phyloP scores from a whole-genome alignment of 2,113 vertebrate species.

The Pterocles gutturalis region DNA sequence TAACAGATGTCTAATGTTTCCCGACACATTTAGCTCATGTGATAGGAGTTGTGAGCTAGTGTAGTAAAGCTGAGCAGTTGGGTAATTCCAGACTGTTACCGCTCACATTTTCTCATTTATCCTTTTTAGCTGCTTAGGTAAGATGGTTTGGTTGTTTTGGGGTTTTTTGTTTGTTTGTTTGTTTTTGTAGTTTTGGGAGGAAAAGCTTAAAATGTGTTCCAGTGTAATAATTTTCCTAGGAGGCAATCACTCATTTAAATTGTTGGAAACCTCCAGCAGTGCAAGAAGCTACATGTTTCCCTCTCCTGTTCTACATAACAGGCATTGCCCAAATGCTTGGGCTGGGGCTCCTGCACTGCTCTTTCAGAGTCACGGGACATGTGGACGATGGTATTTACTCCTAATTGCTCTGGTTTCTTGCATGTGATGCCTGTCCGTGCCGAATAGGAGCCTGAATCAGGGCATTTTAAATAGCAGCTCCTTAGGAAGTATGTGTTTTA shows the following conservation, averaged over 20 bases:
- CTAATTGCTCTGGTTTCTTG: not conserved
- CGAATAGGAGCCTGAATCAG: not conserved
- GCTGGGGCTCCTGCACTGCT: not conserved
- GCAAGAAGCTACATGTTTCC: not conserved
- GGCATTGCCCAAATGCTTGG: not conserved
- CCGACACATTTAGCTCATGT: slow-evolving; percentile 19
- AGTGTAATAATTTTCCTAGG: not conserved
- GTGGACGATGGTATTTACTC: not conserved
- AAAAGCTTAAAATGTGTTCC: not conserved
- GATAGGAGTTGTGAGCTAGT: slow-evolving; percentile 1
- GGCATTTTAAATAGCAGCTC: not conserved
- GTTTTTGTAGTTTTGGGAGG: not conserved
- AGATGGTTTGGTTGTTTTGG: not conserved
- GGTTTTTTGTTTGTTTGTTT: not conserved
- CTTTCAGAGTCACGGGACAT: not conserved
- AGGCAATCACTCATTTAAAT: not conserved
- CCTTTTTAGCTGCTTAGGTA: not conserved
- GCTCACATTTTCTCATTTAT: not conserved
- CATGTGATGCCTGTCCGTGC: not conserved
- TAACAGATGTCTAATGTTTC: slow-evolving; percentile 68
- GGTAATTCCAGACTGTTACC: slow-evolving; percentile 22
- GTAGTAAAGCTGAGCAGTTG: slow-evolving; percentile 29
- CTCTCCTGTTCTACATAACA: not conserved
- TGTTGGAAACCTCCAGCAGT: not conserved
- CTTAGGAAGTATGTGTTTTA: not conserved